Base-by-base conservation (phyloP, 2,888 invertebrate genomes). In the Xestoiulus laeticollis region DNA sequence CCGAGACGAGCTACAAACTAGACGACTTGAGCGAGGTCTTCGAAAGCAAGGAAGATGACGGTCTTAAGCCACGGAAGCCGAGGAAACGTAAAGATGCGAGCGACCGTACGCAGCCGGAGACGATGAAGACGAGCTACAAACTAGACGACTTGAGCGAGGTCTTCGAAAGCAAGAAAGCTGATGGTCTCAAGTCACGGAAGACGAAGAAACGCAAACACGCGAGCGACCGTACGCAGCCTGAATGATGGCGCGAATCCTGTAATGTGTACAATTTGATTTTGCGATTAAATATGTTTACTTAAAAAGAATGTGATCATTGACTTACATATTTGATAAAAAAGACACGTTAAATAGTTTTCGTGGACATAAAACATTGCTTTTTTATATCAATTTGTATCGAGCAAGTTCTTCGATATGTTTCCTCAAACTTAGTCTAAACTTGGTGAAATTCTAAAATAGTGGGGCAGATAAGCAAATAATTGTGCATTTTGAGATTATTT, bases 1-100 rank as follows among this genome's bases (percentile, higher is more conserved):
- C 96, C 0, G 94, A 94, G 90, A 94, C 94, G 86, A 95, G 95
- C 0, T 96, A 96, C 90, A 94, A 95, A 44, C 93, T 95, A 33
- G 92, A 93, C 89, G 90, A 91, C 19, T 91, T 91, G 84, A 92
- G 92, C 89, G 92, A 92, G 83, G 91, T 92, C 10, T 93, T 93
- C 90, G 88, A 91, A 86, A 90, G 90, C 32, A 14, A 85, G 32
- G 22, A 6, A 6, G 33, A 16, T 3, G 33, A 33, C 85, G 38
- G 33, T 8, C 1, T 38, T 30, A 33, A 85, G n/a, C 3, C 33
- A 10, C 5, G 32, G 85, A 85, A 33, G 16, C 4, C 26, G 6
- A 82, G 32, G 82, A 82, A 82, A 48, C 48, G 16, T n/a, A n/a
- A n/a, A n/a, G n/a, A n/a, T n/a, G n/a, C n/a, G n/a, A n/a, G n/a